Base-by-base conservation (phyloP, 2,797 vertebrate genomes). In the Acanthurus tractus region DNA sequence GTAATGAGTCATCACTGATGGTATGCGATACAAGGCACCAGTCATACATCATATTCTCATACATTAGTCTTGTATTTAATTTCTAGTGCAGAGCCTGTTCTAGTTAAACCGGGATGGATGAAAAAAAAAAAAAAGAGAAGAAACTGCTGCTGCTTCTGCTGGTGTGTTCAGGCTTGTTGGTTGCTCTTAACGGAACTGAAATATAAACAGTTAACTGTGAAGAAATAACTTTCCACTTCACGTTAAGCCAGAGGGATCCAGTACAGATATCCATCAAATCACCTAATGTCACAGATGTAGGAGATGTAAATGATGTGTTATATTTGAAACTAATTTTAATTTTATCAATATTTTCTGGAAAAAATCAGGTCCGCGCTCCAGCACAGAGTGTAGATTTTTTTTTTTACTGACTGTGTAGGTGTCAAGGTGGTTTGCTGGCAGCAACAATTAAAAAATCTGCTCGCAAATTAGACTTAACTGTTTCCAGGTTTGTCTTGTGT, bases 1-100 rank as follows among this genome's bases (percentile, higher is more conserved):
- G 70, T 64, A 79, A 82, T 93, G 92, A 92, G 81, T 92, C 92
- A 93, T 23, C 65, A 67, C 69, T 83, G 83, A 90, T 91, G 86
- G 84, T 90, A 88, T 91, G 83, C 18, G 78, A 88, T 85, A 86
- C 87, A 86, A 70, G 36, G 76, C 86, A 87, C 71, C 55, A 85
- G 86, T 88, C 87, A 83, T 87, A 77, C 79, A 86, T 85, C 69
- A 84, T 82, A 65, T 81, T 78, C 88, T 88, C 76, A 86, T 89
- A 81, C 73, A 57, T 86, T 73, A 58, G 48, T 25, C 70, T 34
- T 78, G 55, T 65, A 8, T 71, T 80, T 86, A 70, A 63, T 63
- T 34, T 48, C 53, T 78, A 85, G 59, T 17, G 38, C 49, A 7
- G 18, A 58, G 68, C 45, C 54, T 53, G 63, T 78, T 89, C 46